These are phyloP conservation scores for Argya squamiceps DNA, from an alignment of 2,797 vertebrate species.

Conservation along the genomic window DNA sequence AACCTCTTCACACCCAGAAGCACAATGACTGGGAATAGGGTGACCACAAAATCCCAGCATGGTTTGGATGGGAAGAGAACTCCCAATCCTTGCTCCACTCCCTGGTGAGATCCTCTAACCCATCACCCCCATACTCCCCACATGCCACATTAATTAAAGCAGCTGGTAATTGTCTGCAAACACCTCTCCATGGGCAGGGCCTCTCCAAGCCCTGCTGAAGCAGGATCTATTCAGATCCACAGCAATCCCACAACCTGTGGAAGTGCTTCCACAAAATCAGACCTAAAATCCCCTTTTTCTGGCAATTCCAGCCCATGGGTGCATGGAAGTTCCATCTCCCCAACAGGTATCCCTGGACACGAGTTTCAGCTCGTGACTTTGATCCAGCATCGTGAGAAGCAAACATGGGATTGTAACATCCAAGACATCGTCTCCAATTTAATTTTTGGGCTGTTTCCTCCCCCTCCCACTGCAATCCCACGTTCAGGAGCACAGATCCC, in stretches of 20 bases:
- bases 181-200: accelerated
- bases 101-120: not conserved
- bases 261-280: accelerated
- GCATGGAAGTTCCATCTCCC: not conserved
- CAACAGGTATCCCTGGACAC: not conserved
- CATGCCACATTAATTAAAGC: not conserved
- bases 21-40: accelerated
- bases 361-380: not conserved
- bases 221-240: not conserved
- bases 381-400: not conserved
- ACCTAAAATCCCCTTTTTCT: not conserved
- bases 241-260: accelerated
- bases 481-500: not conserved
- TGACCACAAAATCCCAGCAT: not conserved
- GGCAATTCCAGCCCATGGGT: accelerated
- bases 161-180: not conserved
- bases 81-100: not conserved
- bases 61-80: not conserved
- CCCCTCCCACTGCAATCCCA: accelerated
- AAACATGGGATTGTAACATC: not conserved
- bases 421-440: not conserved
- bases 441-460: not conserved
- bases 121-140: not conserved
- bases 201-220: not conserved
- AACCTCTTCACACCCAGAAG: not conserved